A percentile compares a stretch with the other conserved stretches of the same genome.
phyloP scores from a whole-genome alignment of 2,113 vertebrate genomes.

The Tiliqua scincoides region DNA sequence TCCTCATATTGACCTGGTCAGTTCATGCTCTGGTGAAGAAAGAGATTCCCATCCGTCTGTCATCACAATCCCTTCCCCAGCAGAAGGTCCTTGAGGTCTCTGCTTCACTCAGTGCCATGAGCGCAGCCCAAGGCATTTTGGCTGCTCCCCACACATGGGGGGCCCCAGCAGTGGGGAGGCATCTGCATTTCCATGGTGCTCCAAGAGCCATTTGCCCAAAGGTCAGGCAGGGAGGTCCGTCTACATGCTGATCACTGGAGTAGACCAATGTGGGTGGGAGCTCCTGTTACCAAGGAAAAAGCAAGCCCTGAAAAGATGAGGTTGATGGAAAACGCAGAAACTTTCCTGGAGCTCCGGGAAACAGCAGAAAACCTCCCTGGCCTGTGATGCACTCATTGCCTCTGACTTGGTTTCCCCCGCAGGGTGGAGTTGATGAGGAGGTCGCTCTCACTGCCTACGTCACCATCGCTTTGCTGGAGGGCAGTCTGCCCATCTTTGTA shows the following conservation, averaged over 20 bases:
- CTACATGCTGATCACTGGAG: not conserved
- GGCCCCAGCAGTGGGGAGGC: too few relatives aligned
- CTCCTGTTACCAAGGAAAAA: not conserved
- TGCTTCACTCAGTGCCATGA: too few relatives aligned
- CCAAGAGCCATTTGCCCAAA: not conserved
- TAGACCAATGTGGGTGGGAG: not conserved
- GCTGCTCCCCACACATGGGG: too few relatives aligned
- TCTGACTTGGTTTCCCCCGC: conserved; percentile 17
- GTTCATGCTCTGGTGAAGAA: too few relatives aligned
- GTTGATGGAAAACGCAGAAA: too few relatives aligned
- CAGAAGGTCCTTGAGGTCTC: too few relatives aligned
- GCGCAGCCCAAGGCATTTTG: too few relatives aligned
- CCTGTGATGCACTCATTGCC: not conserved
- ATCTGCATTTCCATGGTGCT: too few relatives aligned
- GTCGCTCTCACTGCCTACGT: conserved; percentile 57
- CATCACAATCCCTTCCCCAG: too few relatives aligned
- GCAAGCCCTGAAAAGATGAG: not conserved
- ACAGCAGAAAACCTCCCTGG: too few relatives aligned
- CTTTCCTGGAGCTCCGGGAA: not conserved
- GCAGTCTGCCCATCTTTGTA: conserved; percentile 44
- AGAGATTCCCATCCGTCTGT: too few relatives aligned
- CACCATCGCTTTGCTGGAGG: conserved; percentile 59
- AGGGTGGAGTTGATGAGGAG: conserved; percentile 63
- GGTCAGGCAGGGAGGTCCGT: not conserved
- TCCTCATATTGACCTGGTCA: too few relatives aligned